Evolutionary conservation across 2,888 invertebrate species (phyloP).

Genomic region (Thumatha senex): DNA sequence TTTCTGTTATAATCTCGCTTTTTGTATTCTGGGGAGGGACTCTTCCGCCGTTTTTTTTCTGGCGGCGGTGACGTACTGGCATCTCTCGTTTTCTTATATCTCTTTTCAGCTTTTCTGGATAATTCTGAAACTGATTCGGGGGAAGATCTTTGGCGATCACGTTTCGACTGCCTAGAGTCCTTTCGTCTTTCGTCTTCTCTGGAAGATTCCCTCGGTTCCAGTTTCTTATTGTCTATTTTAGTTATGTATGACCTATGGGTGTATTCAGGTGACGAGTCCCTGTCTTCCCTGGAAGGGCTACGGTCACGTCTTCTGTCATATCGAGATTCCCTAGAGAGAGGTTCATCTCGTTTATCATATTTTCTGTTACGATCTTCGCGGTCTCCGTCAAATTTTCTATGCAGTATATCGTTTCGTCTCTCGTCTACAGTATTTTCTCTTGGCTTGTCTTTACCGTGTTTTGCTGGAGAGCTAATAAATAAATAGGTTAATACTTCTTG

Average conservation of each 20-base stretch:
- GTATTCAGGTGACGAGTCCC: conserved; percentile 55
- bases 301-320: conserved; percentile 57
- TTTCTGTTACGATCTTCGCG: conserved; percentile 66
- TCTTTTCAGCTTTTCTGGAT: conserved; percentile 45
- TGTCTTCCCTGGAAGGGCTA: conserved; percentile 47
- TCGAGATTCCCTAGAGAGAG: conserved; percentile 36
- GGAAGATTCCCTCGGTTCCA: conserved; percentile 52
- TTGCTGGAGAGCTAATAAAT: conserved; percentile 69
- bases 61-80: conserved; percentile 60
- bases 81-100: conserved; percentile 52
- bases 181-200: conserved; percentile 49
- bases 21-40: conserved; percentile 52
- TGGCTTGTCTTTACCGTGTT: conserved; percentile 58
- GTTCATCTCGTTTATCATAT: conserved; percentile 65
- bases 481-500: neutral
- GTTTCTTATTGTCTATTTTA: conserved; percentile 59
- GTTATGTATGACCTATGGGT: conserved; percentile 63
- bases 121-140: conserved; percentile 58
- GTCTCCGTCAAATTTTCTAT: conserved; percentile 69
- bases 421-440: conserved; percentile 59
- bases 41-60: conserved; percentile 61
- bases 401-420: conserved; percentile 57
- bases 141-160: conserved; percentile 49
- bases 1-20: conserved; percentile 34
- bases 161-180: conserved; percentile 50